Percentiles rank a stretch among this genome's conserved stretches.
Evolutionary conservation across 2,888 invertebrate species (phyloP).

Genomic region (Herminia tarsipennalis): DNA sequence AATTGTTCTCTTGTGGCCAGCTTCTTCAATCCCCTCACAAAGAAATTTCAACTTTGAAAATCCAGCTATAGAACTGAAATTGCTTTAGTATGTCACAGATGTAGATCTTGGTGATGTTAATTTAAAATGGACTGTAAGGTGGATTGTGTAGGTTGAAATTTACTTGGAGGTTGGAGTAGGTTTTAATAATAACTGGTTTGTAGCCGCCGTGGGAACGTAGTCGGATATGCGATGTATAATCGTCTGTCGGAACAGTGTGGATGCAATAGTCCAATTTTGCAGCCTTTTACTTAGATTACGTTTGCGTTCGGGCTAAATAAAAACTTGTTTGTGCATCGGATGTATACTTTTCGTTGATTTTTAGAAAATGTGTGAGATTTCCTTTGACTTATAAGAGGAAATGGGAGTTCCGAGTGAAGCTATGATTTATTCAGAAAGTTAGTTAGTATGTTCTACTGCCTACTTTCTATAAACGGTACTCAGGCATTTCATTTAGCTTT

Average conservation of each 20-base stretch:
- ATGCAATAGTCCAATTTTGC: constrained; percentile 85
- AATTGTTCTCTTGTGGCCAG: constrained; percentile 77
- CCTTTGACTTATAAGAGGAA: constrained; percentile 18
- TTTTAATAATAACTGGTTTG: constrained; percentile 85
- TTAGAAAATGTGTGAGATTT: constrained; percentile 28
- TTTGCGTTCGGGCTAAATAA: constrained; percentile 67
- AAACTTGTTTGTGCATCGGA: constrained; percentile 63
- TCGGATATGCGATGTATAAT: constrained; percentile 84
- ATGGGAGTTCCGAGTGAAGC: constrained; percentile 23
- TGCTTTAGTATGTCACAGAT: constrained; percentile 34
- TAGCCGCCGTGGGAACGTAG: constrained; percentile 82
- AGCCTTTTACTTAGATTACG: constrained; percentile 83
- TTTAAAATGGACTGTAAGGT: constrained; percentile 53
- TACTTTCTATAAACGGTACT: constrained; percentile 4
- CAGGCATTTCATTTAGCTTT: constrained; percentile 1
- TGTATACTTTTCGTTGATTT: constrained; percentile 42
- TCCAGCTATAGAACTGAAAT: constrained; percentile 5
- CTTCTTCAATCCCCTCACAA: constrained; percentile 56
- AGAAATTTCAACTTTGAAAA: constrained; percentile 39
- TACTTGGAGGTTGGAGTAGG: constrained; percentile 57
- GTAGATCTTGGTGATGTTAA: constrained; percentile 51
- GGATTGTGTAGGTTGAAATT: constrained; percentile 53
- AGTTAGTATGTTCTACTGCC: not conserved
- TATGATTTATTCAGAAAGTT: constrained; percentile 27
- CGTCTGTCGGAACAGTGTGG: constrained; percentile 79